phyloP scores from a whole-genome alignment of 2,797 vertebrate species.

The Ctenopoma multispine region DNA sequence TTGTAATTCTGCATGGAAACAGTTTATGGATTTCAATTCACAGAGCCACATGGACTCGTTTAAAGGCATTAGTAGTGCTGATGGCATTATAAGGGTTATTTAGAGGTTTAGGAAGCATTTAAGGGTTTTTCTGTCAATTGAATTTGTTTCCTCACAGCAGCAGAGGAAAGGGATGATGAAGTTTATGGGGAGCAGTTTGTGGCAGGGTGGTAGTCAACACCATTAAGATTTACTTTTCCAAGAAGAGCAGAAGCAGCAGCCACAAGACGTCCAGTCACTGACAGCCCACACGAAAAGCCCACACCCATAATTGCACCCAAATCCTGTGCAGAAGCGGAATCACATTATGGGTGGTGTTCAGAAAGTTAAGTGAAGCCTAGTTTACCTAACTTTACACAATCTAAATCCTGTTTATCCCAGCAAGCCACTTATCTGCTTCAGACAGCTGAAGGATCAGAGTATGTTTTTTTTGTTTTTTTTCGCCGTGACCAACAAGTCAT shows the following conservation, averaged over 20 bases:
- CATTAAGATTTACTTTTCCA: conserved; percentile 58
- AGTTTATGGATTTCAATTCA: conserved; percentile 21
- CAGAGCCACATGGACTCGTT: conserved; percentile 21
- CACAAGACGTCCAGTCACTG: conserved; percentile 35
- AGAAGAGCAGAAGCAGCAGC: conserved; percentile 25
- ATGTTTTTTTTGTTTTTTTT: conserved; percentile 15
- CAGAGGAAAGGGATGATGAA: conserved; percentile 20
- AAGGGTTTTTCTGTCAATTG: conserved; percentile 54
- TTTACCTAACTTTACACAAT: conserved; percentile 64
- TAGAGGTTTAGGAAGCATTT: conserved; percentile 62
- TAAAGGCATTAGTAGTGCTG: conserved; percentile 15
- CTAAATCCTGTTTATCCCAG: conserved; percentile 64
- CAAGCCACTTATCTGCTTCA: conserved; percentile 63
- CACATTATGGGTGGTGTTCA: conserved; percentile 39
- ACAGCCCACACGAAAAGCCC: conserved; percentile 50
- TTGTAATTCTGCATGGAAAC: conserved; percentile 17
- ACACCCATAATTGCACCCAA: conserved; percentile 47
- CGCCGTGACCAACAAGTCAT: conserved; percentile 28
- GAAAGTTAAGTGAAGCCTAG: conserved; percentile 52
- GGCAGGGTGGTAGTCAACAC: conserved; percentile 64
- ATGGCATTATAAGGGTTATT: conserved; percentile 54
- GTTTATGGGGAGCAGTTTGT: conserved; percentile 63
- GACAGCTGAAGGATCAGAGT: conserved; percentile 33
- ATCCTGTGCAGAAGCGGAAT: conserved; percentile 26
- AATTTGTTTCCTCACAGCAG: conserved; percentile 42